Evolutionary conservation across 1,140 invertebrate genomes (phyloP).

Genomic region (Apis laboriosa): DNA sequence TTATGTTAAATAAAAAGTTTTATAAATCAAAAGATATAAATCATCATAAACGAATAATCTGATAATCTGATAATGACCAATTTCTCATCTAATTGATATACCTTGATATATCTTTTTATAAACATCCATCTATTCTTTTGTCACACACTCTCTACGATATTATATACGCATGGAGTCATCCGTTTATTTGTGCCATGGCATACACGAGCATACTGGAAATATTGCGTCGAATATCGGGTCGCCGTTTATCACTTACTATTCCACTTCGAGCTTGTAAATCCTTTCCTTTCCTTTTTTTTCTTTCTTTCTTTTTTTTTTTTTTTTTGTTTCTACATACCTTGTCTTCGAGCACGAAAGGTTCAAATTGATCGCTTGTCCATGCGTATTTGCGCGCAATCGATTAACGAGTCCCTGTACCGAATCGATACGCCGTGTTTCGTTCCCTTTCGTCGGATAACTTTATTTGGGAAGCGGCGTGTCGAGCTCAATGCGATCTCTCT

Average conservation of each 20-base stretch:
- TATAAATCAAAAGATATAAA: no score
- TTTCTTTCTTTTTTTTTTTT: background rate
- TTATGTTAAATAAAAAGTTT: no score
- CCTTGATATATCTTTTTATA: background rate
- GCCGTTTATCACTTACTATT: slow-evolving; percentile 46
- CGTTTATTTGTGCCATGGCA: slow-evolving; percentile 36
- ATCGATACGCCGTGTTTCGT: background rate
- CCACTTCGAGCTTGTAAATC: slow-evolving; percentile 34
- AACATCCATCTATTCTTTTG: background rate
- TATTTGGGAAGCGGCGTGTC: background rate
- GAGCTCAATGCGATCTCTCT: background rate
- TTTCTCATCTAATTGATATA: no score
- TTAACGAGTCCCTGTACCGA: background rate
- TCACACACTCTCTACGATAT: background rate
- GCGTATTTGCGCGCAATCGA: background rate
- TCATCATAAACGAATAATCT: no score
- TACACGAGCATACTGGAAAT: slow-evolving; percentile 36
- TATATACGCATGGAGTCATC: slow-evolving; percentile 3
- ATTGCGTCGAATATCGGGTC: slow-evolving; percentile 53
- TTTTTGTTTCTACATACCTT: background rate
- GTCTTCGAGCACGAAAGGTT: background rate
- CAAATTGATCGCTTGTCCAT: background rate
- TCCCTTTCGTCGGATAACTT: background rate
- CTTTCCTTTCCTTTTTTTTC: background rate
- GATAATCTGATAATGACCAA: no score